Evolutionary conservation across 1,140 invertebrate species (phyloP).

Genomic region (Bombyx mandarina): DNA sequence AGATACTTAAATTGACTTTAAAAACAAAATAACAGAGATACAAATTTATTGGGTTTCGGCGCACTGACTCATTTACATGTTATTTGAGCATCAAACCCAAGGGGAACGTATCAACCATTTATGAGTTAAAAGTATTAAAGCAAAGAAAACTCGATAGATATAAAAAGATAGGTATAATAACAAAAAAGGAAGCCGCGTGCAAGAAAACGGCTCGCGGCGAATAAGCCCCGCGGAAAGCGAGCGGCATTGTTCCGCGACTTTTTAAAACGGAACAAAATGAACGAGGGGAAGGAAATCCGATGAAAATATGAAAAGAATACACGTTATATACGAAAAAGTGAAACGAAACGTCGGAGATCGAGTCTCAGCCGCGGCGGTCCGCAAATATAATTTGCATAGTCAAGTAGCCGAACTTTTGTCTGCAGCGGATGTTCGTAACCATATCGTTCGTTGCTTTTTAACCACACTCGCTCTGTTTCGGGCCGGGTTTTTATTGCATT

Average conservation of each 20-base stretch:
- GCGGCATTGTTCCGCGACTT: slow-evolving; percentile 64
- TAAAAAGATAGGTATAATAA: slow-evolving; percentile 62
- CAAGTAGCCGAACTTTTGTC: slow-evolving; percentile 68
- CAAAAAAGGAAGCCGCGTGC: slow-evolving; percentile 59
- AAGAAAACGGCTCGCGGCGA: slow-evolving; percentile 64
- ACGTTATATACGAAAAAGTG: slow-evolving; percentile 59
- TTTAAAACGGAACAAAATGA: slow-evolving; percentile 68
- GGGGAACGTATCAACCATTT: slow-evolving; percentile 65
- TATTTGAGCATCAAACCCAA: slow-evolving; percentile 61
- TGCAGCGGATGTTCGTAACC: slow-evolving; percentile 64
- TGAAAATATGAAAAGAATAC: slow-evolving; percentile 71
- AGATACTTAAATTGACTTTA: too few relatives aligned
- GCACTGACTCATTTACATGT: slow-evolving; percentile 64
- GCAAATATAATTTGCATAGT: slow-evolving; percentile 71
- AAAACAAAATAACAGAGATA: slow-evolving; percentile 1
- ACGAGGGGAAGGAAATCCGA: slow-evolving; percentile 69
- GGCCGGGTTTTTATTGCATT: slow-evolving; percentile 64
- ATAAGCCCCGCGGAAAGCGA: slow-evolving; percentile 57
- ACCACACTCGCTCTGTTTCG: slow-evolving; percentile 65
- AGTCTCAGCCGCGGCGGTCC: slow-evolving; percentile 56
- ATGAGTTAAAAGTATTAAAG: slow-evolving; percentile 69
- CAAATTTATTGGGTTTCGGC: slow-evolving; percentile 39
- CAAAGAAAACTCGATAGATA: slow-evolving; percentile 64
- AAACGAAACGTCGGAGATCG: slow-evolving; percentile 63
- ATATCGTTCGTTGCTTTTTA: slow-evolving; percentile 69